Evolutionary conservation across 2,888 invertebrate genomes (phyloP).

Genomic region (Ormyrus rosae): DNA sequence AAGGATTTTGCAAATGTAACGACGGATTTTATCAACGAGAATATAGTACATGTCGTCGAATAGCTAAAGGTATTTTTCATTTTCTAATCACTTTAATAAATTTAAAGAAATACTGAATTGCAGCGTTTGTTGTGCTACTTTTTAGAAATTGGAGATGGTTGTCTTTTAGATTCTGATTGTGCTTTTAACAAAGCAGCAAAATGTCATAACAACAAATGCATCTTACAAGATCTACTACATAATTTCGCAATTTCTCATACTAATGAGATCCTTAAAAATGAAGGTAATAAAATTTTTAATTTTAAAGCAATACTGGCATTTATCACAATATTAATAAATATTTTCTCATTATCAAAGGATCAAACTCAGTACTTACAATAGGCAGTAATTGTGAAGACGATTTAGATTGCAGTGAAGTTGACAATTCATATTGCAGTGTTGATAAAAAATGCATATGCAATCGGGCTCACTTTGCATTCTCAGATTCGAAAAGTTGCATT

Average conservation of each 20-base stretch:
- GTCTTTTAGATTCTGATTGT: slow-evolving; percentile 34
- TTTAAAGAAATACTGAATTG: not conserved
- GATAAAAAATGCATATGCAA: slow-evolving; percentile 63
- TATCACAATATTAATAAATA: no score
- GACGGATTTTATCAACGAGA: slow-evolving; percentile 69
- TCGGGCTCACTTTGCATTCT: slow-evolving; percentile 59
- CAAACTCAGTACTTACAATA: not conserved
- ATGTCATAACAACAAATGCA: not conserved
- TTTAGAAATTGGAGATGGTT: slow-evolving; percentile 20
- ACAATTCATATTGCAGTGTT: slow-evolving; percentile 61
- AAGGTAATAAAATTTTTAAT: no score
- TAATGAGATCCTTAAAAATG: no score
- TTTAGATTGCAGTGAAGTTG: slow-evolving; percentile 61
- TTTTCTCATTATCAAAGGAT: no score
- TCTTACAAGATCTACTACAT: not conserved
- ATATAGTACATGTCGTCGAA: slow-evolving; percentile 68
- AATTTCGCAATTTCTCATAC: no score
- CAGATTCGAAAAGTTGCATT: slow-evolving; percentile 59
- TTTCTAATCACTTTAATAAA: not conserved
- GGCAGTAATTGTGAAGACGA: slow-evolving; percentile 57
- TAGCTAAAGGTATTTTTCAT: slow-evolving; percentile 48
- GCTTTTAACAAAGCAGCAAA: not conserved
- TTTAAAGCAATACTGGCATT: no score
- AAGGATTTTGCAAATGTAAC: slow-evolving; percentile 65
- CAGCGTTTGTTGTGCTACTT: not conserved